Evolutionary conservation across 2,113 vertebrate genomes (phyloP).

Genomic region (Empidonax traillii): DNA sequence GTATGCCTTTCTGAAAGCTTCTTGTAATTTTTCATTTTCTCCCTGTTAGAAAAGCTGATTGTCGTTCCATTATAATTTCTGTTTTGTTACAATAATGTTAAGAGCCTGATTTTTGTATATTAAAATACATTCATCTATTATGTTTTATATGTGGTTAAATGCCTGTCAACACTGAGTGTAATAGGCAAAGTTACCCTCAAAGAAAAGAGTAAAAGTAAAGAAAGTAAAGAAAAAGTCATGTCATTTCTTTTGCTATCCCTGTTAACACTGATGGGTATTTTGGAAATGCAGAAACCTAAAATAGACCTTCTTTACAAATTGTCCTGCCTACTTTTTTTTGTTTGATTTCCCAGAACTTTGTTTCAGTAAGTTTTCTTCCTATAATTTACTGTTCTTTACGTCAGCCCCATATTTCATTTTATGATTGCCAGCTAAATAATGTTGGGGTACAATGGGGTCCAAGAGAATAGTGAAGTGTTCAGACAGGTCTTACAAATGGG

Average conservation of each 20-base stretch:
- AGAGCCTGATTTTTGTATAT: neutral
- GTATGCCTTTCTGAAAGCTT: neutral
- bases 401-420: neutral
- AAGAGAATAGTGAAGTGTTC: neutral
- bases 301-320: neutral
- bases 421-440: neutral
- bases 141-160: slow-evolving; percentile 10
- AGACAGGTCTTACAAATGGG: neutral
- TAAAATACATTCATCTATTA: neutral
- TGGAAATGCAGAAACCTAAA: neutral
- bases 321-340: neutral
- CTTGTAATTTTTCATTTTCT: neutral
- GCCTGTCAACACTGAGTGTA: neutral
- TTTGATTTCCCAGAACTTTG: neutral
- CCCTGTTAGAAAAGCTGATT: neutral
- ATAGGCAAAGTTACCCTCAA: neutral
- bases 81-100: slow-evolving; percentile 8
- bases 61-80: neutral
- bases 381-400: neutral
- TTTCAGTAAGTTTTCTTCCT: neutral
- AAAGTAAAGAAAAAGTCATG: neutral
- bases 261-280: neutral
- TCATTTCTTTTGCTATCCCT: neutral
- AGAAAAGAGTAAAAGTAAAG: neutral
- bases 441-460: neutral